Percentiles rank a stretch among this genome's conserved stretches.
phyloP scores from a whole-genome alignment of 1,140 invertebrate genomes.

The Trichonephila clavata region DNA sequence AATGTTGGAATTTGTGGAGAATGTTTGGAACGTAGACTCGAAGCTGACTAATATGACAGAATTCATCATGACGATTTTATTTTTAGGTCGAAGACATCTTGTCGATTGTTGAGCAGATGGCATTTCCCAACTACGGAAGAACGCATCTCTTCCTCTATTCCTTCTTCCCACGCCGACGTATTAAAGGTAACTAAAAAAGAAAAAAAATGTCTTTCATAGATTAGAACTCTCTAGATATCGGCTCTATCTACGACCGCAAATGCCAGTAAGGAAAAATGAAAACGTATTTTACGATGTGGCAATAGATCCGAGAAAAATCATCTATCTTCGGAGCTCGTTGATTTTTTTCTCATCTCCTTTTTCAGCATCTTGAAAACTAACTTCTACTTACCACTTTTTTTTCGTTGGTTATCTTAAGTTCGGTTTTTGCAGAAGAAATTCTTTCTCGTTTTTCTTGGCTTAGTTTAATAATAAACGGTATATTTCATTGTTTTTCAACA shows the following conservation, averaged over 20 bases:
- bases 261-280: conserved; percentile 20
- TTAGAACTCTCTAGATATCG: conserved; percentile 52
- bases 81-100: conserved; percentile 5
- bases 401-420: not conserved
- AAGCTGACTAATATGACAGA: conserved; percentile 15
- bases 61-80: not conserved
- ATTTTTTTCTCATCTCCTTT: not conserved
- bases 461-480: not conserved
- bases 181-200: conserved; percentile 23
- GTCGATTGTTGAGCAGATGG: conserved; percentile 41
- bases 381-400: conserved; percentile 18
- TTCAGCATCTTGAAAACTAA: conserved; percentile 32
- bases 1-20: not conserved
- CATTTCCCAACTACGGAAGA: conserved; percentile 22
- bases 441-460: no score
- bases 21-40: not conserved
- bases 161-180: not conserved
- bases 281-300: conserved; percentile 62
- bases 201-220: conserved; percentile 37
- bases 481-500: conserved; percentile 7
- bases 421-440: not conserved
- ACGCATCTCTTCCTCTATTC: not conserved
- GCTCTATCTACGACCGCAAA: conserved; percentile 33
- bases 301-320: conserved; percentile 51
- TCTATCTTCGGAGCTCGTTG: conserved; percentile 46